Base-by-base conservation (phyloP, 2,113 vertebrate genomes). In the Sorex fumeus region DNA sequence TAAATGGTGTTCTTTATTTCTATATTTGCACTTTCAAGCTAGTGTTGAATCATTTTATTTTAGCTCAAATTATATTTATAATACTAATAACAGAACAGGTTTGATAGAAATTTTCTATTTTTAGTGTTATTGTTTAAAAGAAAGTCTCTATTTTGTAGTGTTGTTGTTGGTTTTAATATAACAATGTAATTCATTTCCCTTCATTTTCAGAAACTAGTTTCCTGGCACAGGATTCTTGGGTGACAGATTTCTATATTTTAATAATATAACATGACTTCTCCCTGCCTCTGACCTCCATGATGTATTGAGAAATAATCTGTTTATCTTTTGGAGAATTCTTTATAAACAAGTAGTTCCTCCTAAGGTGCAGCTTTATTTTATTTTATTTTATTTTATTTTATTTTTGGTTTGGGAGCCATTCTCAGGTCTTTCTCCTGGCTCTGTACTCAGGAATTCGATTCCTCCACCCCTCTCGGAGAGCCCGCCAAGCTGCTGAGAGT, bases 61-160 rank as follows among this genome's bases (percentile, higher is more conserved):
- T 47, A 60, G 3, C 45, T 34, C 66, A 28, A 91, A 77, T 4
- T 32, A 72, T 11, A n/a, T n/a, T n/a, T 66, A 81, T 30, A 69
- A 9, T 43, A 74, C 77, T 66, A 88, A 32, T 30, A 5, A 4
- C 11, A 62, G 40, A 0, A 30, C 8, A 16, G 8, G 5, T 53
- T 84, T 69, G 53, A 25, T 70, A 91, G 43, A 64, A 57, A 53
- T 45, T n/a, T n/a, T n/a, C n/a, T n/a, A n/a, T n/a, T n/a, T n/a
- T n/a, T n/a, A n/a, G n/a, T n/a, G n/a, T n/a, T n/a, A n/a, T n/a
- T n/a, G n/a, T n/a, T n/a, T n/a, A n/a, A n/a, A n/a, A n/a, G n/a
- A n/a, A n/a, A n/a, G n/a, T n/a, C n/a, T 86, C 6, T 67, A 3
- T 34, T 15, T 27, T 23, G 66, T n/a, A 25, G 5, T 13, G 3